These are phyloP conservation scores for Heterochromis multidens DNA, from an alignment of 2,113 vertebrate genomes.

Conservation along the genomic window DNA sequence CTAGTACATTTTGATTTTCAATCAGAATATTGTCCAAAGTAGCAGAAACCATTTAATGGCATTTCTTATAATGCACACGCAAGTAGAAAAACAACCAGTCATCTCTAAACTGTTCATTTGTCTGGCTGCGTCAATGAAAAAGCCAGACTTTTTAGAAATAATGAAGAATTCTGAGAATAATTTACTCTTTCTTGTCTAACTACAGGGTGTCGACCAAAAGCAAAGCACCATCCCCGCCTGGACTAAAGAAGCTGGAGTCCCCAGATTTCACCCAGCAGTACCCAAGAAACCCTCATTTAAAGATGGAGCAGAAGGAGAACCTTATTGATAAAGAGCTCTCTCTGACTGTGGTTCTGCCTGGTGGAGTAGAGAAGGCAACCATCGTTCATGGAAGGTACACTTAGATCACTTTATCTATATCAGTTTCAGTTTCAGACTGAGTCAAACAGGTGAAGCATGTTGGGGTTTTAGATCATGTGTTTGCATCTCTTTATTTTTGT, in stretches of 20 bases:
- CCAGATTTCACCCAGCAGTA: constrained; percentile 71
- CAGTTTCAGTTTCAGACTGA: constrained; percentile 20
- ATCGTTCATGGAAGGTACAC: constrained; percentile 86
- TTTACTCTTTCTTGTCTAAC: constrained; percentile 6
- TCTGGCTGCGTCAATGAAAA: background rate
- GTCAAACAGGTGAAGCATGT: constrained; percentile 49
- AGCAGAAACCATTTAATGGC: constrained; percentile 15
- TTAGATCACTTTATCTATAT: background rate
- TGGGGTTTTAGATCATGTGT: constrained; percentile 1
- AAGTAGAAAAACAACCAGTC: background rate
- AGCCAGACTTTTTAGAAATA: background rate
- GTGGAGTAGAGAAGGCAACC: constrained; percentile 82
- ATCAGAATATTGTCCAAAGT: constrained; percentile 28
- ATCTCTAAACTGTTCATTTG: background rate
- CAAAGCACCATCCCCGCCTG: constrained; percentile 89
- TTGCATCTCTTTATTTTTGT: background rate
- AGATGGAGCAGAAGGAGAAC: constrained; percentile 90
- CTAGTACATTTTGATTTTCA: constrained; percentile 43
- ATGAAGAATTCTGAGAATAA: background rate
- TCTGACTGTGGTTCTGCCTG: constrained; percentile 89
- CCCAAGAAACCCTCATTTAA: constrained; percentile 62
- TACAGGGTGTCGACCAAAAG: constrained; percentile 86
- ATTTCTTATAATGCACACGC: background rate
- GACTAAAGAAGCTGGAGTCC: constrained; percentile 67
- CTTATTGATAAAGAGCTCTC: constrained; percentile 84